A percentile compares a stretch with the other conserved stretches of the same genome.
phyloP scores from a whole-genome alignment of 1,140 invertebrate genomes.

The Cyphomyrmex costatus region DNA sequence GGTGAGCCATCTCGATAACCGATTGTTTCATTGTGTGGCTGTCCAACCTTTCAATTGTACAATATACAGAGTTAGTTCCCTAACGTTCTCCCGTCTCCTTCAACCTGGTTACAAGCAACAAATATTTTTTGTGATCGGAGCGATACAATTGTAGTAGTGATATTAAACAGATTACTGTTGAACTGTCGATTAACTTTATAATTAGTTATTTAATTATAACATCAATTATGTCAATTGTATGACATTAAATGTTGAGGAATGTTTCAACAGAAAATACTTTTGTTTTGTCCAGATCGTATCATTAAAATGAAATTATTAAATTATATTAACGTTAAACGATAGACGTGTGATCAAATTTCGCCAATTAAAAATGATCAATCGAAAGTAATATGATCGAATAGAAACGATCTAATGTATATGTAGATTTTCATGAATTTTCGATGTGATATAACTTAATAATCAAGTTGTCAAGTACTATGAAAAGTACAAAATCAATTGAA shows the following conservation, averaged over 20 bases:
- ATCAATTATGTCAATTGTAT: background rate
- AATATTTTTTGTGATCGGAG: slow-evolving; percentile 6
- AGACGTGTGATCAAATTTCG: background rate
- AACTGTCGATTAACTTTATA: background rate
- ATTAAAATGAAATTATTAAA: background rate
- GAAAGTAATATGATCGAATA: background rate
- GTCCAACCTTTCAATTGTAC: slow-evolving; percentile 41
- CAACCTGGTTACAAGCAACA: background rate
- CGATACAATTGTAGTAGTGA: background rate
- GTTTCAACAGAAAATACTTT: background rate
- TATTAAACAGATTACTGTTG: background rate
- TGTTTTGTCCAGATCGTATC: background rate
- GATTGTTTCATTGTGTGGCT: slow-evolving; percentile 55
- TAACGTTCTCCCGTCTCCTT: background rate
- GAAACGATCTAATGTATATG: background rate
- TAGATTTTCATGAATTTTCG: background rate
- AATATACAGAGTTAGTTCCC: slow-evolving; percentile 10
- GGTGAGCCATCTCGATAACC: slow-evolving; percentile 62
- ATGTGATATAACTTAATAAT: slow-evolving; percentile 49
- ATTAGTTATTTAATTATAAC: background rate
- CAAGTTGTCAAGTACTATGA: slow-evolving; percentile 4
- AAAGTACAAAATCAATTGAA: slow-evolving; percentile 68
- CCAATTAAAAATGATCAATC: background rate
- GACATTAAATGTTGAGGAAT: background rate
- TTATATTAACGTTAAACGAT: background rate